Percentiles rank a stretch among this genome's conserved stretches.
phyloP scores from a whole-genome alignment of 2,797 vertebrate species.

The Neopelma chrysocephalum region DNA sequence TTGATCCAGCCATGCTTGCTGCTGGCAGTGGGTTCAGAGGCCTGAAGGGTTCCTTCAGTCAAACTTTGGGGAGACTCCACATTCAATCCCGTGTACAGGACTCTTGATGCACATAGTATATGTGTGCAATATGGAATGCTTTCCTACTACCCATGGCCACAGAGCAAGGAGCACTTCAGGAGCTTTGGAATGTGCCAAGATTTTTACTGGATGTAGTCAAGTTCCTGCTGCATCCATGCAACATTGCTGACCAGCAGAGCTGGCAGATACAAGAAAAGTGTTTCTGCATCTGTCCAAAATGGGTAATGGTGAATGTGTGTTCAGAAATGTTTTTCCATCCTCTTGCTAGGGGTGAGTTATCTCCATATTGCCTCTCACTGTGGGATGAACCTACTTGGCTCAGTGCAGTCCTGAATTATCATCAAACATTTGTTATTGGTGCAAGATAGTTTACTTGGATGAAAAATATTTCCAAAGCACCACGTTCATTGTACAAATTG shows the following conservation, averaged over 20 bases:
- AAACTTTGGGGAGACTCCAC: neutral
- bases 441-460: neutral
- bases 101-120: fast-evolving
- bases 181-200: neutral
- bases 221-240: neutral
- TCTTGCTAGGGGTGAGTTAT: neutral
- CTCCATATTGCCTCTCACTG: neutral
- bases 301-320: neutral
- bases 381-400: neutral
- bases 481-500: neutral
- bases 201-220: neutral
- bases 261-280: neutral
- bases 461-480: neutral
- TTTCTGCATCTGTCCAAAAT: neutral
- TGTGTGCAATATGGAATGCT: neutral
- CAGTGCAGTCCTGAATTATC: neutral
- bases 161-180: neutral
- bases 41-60: neutral
- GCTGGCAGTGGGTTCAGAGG: neutral
- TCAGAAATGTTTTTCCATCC: neutral
- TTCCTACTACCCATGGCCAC: neutral
- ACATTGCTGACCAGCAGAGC: neutral
- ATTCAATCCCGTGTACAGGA: neutral
- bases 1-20: neutral
- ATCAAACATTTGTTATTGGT: neutral